phyloP scores from a whole-genome alignment of 1,140 invertebrate genomes.

The Hypsibius dujardini region DNA sequence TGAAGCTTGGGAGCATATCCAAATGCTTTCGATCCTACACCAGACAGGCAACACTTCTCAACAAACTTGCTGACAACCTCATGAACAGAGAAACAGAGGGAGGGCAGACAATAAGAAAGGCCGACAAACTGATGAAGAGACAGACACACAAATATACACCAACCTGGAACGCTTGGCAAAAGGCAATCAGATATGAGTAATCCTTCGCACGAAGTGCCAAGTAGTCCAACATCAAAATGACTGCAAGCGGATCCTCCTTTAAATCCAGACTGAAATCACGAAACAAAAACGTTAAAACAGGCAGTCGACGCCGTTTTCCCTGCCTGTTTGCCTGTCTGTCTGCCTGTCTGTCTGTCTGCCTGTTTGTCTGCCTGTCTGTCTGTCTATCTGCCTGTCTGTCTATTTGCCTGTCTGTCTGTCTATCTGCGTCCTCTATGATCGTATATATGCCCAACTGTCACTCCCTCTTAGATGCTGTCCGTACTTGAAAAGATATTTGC shows the following conservation, averaged over 20 bases:
- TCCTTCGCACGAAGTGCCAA: neutral
- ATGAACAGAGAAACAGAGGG: too few species aligned
- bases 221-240: conserved; percentile 12
- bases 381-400: too few species aligned
- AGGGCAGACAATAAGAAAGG: too few species aligned
- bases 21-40: neutral
- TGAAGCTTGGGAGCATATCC: neutral
- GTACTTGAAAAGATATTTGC: conserved; percentile 13
- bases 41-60: neutral
- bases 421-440: too few species aligned
- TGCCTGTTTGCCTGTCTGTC: too few species aligned
- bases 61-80: too few species aligned
- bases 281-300: neutral
- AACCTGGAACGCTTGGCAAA: neutral
- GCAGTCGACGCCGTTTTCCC: too few species aligned
- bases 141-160: neutral
- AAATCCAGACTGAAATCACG: neutral
- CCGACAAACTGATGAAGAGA: too few species aligned
- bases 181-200: conserved; percentile 7
- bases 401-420: too few species aligned
- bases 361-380: too few species aligned
- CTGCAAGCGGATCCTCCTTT: conserved; percentile 10
- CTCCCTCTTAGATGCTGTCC: neutral
- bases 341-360: too few species aligned
- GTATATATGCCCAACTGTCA: too few species aligned